Evolutionary conservation across 2,888 invertebrate species (phyloP).

Genomic region (Deilephila elpenor): DNA sequence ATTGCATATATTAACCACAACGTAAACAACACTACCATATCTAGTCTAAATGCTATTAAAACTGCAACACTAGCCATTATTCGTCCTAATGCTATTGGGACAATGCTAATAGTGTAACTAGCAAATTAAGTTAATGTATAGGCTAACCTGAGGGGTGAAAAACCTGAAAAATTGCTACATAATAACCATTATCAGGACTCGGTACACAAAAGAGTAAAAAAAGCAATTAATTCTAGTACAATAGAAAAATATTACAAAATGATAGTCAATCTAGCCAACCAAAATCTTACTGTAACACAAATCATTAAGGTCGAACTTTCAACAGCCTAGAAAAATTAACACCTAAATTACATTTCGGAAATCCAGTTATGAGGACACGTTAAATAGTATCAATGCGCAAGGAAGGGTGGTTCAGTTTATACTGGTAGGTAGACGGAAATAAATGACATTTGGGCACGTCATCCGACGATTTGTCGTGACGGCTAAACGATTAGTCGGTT

Average conservation of each 20-base stretch:
- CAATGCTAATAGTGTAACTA: too few species aligned
- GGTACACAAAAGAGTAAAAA: constrained; percentile 53
- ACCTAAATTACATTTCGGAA: constrained; percentile 24
- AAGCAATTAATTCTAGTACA: constrained; percentile 62
- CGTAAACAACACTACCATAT: too few species aligned
- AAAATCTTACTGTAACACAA: not conserved
- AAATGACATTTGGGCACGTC: constrained; percentile 76
- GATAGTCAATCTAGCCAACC: constrained; percentile 35
- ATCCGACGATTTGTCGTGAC: constrained; percentile 78
- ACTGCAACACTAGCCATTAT: too few species aligned
- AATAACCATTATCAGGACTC: constrained; percentile 54
- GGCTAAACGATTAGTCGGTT: constrained; percentile 74
- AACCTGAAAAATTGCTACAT: constrained; percentile 45
- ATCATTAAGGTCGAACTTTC: not conserved
- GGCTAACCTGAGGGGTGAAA: too few species aligned
- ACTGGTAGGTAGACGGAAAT: constrained; percentile 50
- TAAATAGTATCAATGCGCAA: not conserved
- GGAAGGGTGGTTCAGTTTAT: constrained; percentile 25
- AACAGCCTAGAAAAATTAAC: not conserved
- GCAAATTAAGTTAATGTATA: too few species aligned
- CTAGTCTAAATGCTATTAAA: too few species aligned
- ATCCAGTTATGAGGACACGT: constrained; percentile 26
- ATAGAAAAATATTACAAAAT: constrained; percentile 57
- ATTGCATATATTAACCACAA: too few species aligned
- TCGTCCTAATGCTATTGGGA: too few species aligned